Conservation (phyloP, 2,797 vertebrate genomes). For the Brachyrhaphis roseni region DNA sequence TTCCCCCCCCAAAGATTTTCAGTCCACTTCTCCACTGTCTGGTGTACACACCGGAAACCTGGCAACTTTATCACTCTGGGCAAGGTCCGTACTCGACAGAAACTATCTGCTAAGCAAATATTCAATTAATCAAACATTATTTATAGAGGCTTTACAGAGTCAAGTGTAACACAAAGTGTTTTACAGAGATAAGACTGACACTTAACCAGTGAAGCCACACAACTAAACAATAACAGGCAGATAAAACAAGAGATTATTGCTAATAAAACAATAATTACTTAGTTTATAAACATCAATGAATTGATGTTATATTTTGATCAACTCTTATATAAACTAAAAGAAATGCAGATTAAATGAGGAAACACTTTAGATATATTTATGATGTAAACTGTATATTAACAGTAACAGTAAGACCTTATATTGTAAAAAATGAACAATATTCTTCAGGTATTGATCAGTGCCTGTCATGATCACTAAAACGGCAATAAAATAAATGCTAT, state of each 20-base stretch:
- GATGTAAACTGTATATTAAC: no score
- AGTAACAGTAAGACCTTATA: no score
- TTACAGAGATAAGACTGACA: neutral
- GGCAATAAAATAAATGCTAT: neutral
- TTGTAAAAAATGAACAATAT: neutral
- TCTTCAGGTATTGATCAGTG: neutral
- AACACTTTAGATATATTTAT: neutral
- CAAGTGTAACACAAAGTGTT: neutral
- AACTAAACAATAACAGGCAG: no score
- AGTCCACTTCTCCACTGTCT: neutral
- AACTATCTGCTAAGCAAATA: neutral
- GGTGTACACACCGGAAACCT: neutral
- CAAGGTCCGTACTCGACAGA: neutral
- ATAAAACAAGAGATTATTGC: neutral
- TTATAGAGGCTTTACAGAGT: neutral
- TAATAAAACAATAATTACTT: neutral
- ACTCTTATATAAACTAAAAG: neutral
- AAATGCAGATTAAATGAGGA: neutral
- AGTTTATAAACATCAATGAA: neutral
- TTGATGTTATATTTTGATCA: neutral
- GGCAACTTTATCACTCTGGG: neutral
- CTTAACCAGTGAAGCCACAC: no score
- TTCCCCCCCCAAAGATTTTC: no score
- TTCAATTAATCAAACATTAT: neutral
- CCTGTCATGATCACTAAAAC: neutral